A percentile compares a stretch with the other conserved stretches of the same genome.
Evolutionary conservation across 37 sponge, comb jelly and placozoan genomes (phyloP).

Genomic region (Diacarnus erythraeanus): DNA sequence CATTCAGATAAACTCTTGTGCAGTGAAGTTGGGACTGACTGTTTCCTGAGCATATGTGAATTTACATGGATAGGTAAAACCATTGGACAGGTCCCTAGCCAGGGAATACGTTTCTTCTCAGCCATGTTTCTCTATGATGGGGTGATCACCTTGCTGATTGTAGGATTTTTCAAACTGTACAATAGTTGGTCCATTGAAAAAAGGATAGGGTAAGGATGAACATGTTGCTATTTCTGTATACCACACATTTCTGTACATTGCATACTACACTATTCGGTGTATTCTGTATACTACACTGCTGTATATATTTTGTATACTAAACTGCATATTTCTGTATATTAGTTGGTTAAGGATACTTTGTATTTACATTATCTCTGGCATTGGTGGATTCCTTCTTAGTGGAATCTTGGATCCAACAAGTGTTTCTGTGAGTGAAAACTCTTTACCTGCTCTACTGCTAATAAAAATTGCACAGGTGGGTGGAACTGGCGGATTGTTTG

Average conservation of each 20-base stretch:
- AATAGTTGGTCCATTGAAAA: constrained; percentile 80
- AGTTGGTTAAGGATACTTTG: constrained; percentile 81
- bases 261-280: no score
- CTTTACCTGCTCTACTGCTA: background rate
- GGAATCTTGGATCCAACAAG: constrained; percentile 62
- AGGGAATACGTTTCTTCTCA: constrained; percentile 76
- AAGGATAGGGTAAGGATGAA: constrained; percentile 64
- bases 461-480: constrained; percentile 61
- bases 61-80: constrained; percentile 20
- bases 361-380: constrained; percentile 81
- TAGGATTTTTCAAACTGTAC: constrained; percentile 63
- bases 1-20: constrained; percentile 76
- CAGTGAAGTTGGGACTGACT: constrained; percentile 67
- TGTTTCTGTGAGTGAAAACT: constrained; percentile 39
- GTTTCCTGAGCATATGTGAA: constrained; percentile 42
- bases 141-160: constrained; percentile 62
- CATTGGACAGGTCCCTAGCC: constrained; percentile 41
- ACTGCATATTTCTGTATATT: background rate
- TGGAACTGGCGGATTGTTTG: constrained; percentile 80
- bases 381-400: constrained; percentile 86
- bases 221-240: no score
- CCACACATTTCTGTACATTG: no score
- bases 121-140: constrained; percentile 87
- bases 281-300: background rate
- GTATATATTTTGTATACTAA: background rate